phyloP scores from a whole-genome alignment of 2,797 vertebrate genomes.

The Mycteria americana region DNA sequence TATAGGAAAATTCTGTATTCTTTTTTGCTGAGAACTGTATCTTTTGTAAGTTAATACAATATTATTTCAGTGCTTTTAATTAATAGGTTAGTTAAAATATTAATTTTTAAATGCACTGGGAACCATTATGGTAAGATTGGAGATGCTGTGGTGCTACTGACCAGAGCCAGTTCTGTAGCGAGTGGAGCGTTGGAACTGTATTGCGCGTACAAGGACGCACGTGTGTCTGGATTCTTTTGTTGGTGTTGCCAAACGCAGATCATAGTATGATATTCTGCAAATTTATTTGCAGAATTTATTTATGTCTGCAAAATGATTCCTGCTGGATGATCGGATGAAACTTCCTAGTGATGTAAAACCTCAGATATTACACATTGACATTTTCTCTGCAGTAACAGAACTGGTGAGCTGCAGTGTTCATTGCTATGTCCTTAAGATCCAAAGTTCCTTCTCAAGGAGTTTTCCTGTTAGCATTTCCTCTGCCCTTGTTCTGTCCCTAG shows the following conservation, averaged over 20 bases:
- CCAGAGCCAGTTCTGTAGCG: neutral
- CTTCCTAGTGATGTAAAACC: neutral
- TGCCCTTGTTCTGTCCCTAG: neutral
- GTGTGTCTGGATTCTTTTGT: neutral
- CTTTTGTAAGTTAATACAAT: neutral
- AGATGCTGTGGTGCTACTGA: neutral
- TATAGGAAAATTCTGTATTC: neutral
- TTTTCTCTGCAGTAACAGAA: neutral
- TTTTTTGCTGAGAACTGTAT: neutral
- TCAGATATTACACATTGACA: neutral
- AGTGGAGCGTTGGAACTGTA: neutral
- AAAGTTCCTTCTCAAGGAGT: slow-evolving; percentile 4
- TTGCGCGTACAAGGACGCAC: neutral
- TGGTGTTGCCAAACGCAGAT: neutral
- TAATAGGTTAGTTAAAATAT: neutral
- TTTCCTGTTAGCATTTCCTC: slow-evolving; percentile 30
- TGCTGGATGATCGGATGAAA: neutral
- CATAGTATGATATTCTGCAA: neutral
- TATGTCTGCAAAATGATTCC: neutral
- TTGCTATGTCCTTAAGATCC: neutral
- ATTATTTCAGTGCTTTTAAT: neutral
- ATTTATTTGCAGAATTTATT: neutral
- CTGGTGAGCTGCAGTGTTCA: neutral
- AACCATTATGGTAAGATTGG: neutral
- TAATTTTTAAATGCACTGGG: neutral